phyloP scores from a whole-genome alignment of 2,797 vertebrate genomes.

The Discoglossus pictus region DNA sequence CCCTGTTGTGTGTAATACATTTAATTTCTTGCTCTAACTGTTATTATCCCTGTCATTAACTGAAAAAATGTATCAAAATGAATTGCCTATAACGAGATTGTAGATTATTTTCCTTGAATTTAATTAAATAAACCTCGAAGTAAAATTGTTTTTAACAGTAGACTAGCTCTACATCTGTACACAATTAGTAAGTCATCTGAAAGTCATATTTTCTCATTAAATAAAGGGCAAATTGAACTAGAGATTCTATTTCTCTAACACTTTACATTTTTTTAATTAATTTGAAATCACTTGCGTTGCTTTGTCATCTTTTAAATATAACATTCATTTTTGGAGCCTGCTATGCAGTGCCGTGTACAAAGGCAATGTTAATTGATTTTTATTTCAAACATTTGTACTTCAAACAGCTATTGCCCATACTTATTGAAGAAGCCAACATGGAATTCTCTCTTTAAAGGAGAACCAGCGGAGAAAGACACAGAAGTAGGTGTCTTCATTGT shows the following conservation, averaged over 20 bases:
- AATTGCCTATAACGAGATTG: constrained; percentile 14
- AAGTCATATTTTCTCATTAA: constrained; percentile 38
- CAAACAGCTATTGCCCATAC: no score
- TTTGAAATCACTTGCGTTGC: neutral
- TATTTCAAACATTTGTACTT: no score
- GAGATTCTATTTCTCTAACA: constrained; percentile 34
- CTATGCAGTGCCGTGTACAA: no score
- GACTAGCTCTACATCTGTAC: constrained; percentile 27
- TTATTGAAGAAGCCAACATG: no score
- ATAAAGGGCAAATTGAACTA: constrained; percentile 20
- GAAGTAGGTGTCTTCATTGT: no score
- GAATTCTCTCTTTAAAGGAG: no score
- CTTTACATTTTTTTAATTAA: constrained; percentile 32
- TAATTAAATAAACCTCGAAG: constrained; percentile 25
- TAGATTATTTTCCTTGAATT: constrained; percentile 1
- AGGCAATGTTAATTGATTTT: no score
- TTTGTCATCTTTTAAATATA: neutral
- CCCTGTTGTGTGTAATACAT: neutral
- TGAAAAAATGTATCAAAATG: constrained; percentile 25
- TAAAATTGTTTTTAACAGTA: constrained; percentile 7
- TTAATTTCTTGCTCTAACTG: constrained; percentile 20
- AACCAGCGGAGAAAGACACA: no score
- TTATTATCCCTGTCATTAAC: constrained; percentile 24
- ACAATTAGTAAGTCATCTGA: constrained; percentile 18
- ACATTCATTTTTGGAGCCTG: neutral